Conservation (phyloP, 2,113 vertebrate species). For the Rhegmatorhina hoffmannsi region DNA sequence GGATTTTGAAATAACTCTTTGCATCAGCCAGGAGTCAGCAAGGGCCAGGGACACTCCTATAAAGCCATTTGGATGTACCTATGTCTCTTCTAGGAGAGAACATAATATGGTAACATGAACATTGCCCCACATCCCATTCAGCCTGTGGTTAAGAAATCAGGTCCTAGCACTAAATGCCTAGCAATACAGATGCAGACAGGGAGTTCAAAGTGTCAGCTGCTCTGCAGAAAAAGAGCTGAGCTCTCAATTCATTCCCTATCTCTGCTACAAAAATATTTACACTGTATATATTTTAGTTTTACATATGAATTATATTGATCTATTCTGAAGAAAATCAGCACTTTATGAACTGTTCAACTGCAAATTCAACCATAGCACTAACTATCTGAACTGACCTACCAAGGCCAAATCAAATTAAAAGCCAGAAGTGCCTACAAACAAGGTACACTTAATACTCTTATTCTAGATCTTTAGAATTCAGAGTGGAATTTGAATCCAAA, state of each 20-base stretch:
- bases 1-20: background rate
- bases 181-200: background rate
- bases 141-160: background rate
- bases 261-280: background rate
- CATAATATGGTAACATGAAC: background rate
- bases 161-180: background rate
- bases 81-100: background rate
- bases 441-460: background rate
- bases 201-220: background rate
- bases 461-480: background rate
- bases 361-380: background rate
- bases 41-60: background rate
- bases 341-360: background rate
- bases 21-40: background rate
- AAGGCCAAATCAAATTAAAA: background rate
- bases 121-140: background rate
- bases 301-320: background rate
- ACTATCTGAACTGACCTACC: background rate
- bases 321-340: background rate
- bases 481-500: background rate
- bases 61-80: background rate
- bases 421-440: background rate
- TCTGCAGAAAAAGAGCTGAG: background rate
- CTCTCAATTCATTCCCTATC: background rate
- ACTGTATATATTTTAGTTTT: background rate